Evolutionary conservation across 2,113 vertebrate species (phyloP), one percentile per base, ranked within the genome.

Genomic region (Cyanistes caeruleus): DNA sequence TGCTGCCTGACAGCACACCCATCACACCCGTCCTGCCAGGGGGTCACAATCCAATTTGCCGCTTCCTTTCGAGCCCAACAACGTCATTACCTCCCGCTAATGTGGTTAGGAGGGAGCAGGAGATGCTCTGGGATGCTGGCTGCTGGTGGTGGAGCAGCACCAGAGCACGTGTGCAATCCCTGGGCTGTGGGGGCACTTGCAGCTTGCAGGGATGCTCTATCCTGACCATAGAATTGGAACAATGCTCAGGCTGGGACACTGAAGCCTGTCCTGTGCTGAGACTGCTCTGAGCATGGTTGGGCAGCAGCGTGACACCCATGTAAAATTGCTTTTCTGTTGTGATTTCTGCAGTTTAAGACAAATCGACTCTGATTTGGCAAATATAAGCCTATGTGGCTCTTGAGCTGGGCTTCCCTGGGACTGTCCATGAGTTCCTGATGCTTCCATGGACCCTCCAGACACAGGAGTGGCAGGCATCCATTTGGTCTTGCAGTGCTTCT

Each of bases 11-110:
- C 87, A 95, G 89, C 77, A 69, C 10, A 4, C 87, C 87, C 31
- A 41, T 49, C 91, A 73, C 10, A 2, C 87, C 81, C 28, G 4
- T 15, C 89, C 91, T 84, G 52, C 81, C 68, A 65, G 89, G 28
- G 93, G 88, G 69, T 59, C 89, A 76, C 84, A 96, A 95, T 84
- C 6, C 2, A 96, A 96, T 96, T 86, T 94, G 64, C 95, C 7
- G 18, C 67, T 97, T 95, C 92, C 90, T 96, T 92, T 90, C 53
- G 0, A 72, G 68, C 88, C 60, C 17, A 94, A 46, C 85, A 35
- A 33, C 73, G 49, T 88, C 90, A 92, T 96, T 95, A 81, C 31
- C 73, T 95, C 76, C 60, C 0, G 11, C 64, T 97, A 96, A 96
- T 77, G 56, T 10, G 65, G 80, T 96, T 95, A 95, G 60, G 76